A percentile compares a stretch with the other conserved stretches of the same genome.
These are phyloP conservation scores for Trichonephila clavipes DNA, from an alignment of 1,140 invertebrate genomes.

Conservation along the genomic window DNA sequence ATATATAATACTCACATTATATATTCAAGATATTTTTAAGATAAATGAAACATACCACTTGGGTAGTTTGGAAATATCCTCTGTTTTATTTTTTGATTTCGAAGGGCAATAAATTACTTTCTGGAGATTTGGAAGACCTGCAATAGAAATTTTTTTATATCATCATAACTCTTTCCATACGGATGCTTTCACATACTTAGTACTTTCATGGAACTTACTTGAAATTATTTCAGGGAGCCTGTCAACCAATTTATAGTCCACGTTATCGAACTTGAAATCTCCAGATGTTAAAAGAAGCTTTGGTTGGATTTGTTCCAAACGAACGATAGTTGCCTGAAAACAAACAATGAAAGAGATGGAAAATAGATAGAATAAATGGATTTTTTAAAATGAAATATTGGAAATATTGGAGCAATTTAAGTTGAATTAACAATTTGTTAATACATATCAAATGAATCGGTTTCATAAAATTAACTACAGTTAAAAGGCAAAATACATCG, in stretches of 20 bases:
- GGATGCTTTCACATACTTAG: too few species aligned
- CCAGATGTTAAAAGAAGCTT: conserved; percentile 56
- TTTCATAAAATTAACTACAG: too few species aligned
- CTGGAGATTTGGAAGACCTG: conserved; percentile 27
- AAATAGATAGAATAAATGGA: neutral
- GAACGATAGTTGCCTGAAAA: neutral
- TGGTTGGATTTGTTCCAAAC: conserved; percentile 44
- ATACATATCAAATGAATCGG: too few species aligned
- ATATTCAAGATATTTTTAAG: too few species aligned
- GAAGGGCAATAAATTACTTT: conserved; percentile 41
- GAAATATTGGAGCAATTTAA: too few species aligned
- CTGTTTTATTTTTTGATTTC: neutral
- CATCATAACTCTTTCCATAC: neutral
- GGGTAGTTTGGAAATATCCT: conserved; percentile 7
- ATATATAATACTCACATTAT: too few species aligned
- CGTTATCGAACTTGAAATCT: conserved; percentile 30
- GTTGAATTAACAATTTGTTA: too few species aligned
- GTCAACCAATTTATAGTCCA: neutral
- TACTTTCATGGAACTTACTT: neutral
- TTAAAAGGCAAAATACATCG: too few species aligned
- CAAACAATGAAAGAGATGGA: neutral
- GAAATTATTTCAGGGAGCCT: conserved; percentile 15
- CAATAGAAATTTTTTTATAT: neutral
- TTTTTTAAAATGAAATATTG: too few species aligned
- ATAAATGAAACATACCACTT: conserved; percentile 15